A percentile compares a stretch with the other conserved stretches of the same genome.
Evolutionary conservation across 2,797 vertebrate species (phyloP).

Genomic region (Amphiprion clarkii): DNA sequence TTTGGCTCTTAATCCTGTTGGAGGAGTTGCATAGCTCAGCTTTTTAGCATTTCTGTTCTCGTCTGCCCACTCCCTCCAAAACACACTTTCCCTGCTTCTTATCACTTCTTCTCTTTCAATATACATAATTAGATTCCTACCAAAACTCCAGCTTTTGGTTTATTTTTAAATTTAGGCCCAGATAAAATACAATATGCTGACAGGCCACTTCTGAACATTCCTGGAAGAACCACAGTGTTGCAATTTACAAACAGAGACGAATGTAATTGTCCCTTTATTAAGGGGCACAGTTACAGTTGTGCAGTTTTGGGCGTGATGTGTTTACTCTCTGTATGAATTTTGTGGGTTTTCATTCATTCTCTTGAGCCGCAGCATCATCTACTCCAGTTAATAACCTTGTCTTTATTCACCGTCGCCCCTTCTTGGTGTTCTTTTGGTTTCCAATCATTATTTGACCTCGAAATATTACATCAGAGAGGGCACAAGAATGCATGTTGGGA

Average conservation of each 20-base stretch:
- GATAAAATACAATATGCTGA: neutral
- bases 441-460: conserved; percentile 12
- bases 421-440: conserved; percentile 20
- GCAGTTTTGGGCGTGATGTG: neutral
- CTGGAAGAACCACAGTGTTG: conserved; percentile 6
- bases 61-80: neutral
- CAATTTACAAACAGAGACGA: neutral
- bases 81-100: conserved; percentile 27
- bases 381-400: neutral
- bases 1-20: conserved; percentile 60
- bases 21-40: conserved; percentile 71
- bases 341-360: conserved; percentile 14
- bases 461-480: neutral
- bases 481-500: neutral
- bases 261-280: conserved; percentile 4
- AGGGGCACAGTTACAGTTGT: neutral
- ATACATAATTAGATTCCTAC: conserved; percentile 54
- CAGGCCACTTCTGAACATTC: conserved; percentile 25
- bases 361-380: neutral
- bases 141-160: conserved; percentile 18
- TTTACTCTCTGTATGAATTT: neutral
- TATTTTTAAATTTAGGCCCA: conserved; percentile 23
- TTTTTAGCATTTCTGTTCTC: conserved; percentile 68
- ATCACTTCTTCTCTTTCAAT: neutral
- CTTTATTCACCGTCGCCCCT: neutral